Base-by-base conservation (phyloP, 1,140 invertebrate genomes). In the Xylocopa sonorina region DNA sequence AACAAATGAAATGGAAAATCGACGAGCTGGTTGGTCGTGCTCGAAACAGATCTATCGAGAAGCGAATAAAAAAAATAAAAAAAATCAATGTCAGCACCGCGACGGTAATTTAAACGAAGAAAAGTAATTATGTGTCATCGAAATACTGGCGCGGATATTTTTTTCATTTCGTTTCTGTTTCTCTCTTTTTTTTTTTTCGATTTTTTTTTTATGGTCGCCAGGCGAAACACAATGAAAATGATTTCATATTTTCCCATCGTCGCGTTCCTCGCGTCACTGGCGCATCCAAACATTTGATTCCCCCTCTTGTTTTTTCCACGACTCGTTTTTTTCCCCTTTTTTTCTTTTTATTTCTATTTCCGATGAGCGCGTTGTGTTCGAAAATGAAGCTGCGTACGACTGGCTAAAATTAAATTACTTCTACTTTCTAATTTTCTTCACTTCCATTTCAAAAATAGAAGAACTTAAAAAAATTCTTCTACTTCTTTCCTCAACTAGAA, bases 1-100 rank as follows among this genome's bases (percentile, higher is more conserved):
- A 9, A 41, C 34, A 73, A 73, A 73, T 60, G 55, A 32, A 72
- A 60, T 18, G 41, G 43, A 48, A 60, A 50, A 48, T 34, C 16
- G 18, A 24, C 16, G 24, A 14, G 18, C 10, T 2, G 18, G 10
- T 12, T 12, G 12, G 29, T 38, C 9, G 9, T 38, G 3, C 9
- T 38, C n/a, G 24, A 12, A 43, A 3, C 12, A 12, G 27, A 3
- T 5, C 24, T 3, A 12, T 10, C 3, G 51, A 4, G 16, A 27
- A 24, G 14, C 16, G 12, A 4, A 24, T 24, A 24, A 27, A 14
- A 12, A 12, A 53, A 24, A 12, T 10, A 53, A 24, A 12, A 18
- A 32, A 57, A 3, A 0, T 21, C 24, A 16, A 51, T 34, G 3
- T 48, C 38, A 27, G 43, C 27, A 21, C 38, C 27, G 29, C 3